These are phyloP conservation scores for Papilio elwesi DNA, from an alignment of 2,888 invertebrate genomes.

Conservation along the genomic window DNA sequence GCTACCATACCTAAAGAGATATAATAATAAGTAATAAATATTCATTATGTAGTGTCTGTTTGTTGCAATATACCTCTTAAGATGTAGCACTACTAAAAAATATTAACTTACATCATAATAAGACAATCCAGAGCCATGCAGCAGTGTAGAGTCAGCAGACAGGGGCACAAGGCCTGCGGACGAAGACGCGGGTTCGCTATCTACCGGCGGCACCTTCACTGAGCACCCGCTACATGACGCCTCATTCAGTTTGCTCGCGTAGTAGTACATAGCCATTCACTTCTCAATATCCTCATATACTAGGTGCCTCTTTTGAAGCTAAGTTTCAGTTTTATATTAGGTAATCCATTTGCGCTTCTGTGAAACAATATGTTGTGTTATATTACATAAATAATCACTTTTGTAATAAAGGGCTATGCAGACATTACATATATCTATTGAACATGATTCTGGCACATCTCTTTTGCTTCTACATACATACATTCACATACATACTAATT, in stretches of 20 bases:
- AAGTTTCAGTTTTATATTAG: slow-evolving; percentile 51
- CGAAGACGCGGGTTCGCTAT: slow-evolving; percentile 65
- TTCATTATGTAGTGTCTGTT: no score
- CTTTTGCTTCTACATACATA: no score
- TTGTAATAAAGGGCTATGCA: no score
- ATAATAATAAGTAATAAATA: no score
- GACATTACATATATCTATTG: no score
- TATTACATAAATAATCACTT: no score
- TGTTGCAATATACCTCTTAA: no score
- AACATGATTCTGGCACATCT: no score
- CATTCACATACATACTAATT: no score
- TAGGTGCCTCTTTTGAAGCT: slow-evolving; percentile 56
- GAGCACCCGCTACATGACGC: slow-evolving; percentile 85
- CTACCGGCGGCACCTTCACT: slow-evolving; percentile 74
- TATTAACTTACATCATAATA: slow-evolving; percentile 74
- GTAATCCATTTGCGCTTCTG: slow-evolving; percentile 63
- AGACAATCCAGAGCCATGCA: slow-evolving; percentile 73
- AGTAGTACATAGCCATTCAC: slow-evolving; percentile 88
- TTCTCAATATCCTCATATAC: slow-evolving; percentile 58
- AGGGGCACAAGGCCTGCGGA: slow-evolving; percentile 68
- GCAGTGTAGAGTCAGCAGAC: slow-evolving; percentile 64
- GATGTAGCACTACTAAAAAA: background rate
- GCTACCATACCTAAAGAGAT: no score
- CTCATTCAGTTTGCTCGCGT: slow-evolving; percentile 87
- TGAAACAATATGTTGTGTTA: slow-evolving; percentile 38